A percentile compares a stretch with the other conserved stretches of the same genome.
These are phyloP conservation scores for Amaurobius ferox DNA, from an alignment of 2,888 invertebrate species.

Conservation along the genomic window DNA sequence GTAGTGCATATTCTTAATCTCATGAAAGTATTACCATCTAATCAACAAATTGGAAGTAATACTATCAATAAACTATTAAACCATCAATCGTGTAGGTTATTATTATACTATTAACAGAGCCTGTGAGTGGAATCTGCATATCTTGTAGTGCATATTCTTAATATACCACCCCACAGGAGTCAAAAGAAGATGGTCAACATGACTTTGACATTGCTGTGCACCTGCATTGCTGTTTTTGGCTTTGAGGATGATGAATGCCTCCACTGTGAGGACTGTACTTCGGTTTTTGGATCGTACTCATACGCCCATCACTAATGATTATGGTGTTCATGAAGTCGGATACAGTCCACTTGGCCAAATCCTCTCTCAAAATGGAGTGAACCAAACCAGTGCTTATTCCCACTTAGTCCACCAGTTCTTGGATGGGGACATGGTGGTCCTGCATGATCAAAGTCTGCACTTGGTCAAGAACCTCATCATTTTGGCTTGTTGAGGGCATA, in stretches of 20 bases:
- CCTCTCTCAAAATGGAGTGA: not conserved
- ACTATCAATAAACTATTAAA: too few relatives aligned
- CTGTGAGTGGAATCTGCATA: too few relatives aligned
- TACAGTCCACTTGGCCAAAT: conserved; percentile 65
- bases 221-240: conserved; percentile 19
- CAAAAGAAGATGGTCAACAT: conserved; percentile 65
- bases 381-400: not conserved
- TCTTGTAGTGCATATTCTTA: conserved; percentile 67
- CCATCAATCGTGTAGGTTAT: too few relatives aligned
- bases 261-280: conserved; percentile 61
- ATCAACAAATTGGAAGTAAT: too few relatives aligned
- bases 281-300: conserved; percentile 65
- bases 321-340: too few relatives aligned
- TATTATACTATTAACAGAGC: too few relatives aligned
- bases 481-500: not conserved
- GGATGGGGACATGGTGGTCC: not conserved
- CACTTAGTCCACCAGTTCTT: not conserved
- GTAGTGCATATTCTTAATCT: too few relatives aligned
- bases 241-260: conserved; percentile 30
- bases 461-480: conserved; percentile 20
- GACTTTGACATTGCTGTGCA: conserved; percentile 48
- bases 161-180: conserved; percentile 71
- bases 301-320: too few relatives aligned
- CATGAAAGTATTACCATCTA: too few relatives aligned
- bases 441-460: not conserved